Percentiles rank a stretch among this genome's conserved stretches.
These are phyloP conservation scores for Sebastiscus albofasciatus DNA, from an alignment of 2,797 vertebrate species.

Conservation along the genomic window DNA sequence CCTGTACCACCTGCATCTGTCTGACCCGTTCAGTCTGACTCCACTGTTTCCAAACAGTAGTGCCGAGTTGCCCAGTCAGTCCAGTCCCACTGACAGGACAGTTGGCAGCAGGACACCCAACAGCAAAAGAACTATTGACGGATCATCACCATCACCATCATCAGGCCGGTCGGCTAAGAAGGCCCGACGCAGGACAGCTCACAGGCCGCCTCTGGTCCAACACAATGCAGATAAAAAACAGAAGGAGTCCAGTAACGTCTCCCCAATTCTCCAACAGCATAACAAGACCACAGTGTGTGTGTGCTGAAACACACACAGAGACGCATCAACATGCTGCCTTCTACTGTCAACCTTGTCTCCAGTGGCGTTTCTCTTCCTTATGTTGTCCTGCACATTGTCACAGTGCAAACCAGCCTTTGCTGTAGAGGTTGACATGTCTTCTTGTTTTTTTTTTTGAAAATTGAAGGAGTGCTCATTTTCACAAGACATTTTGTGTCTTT, in stretches of 20 bases:
- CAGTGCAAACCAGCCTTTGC: background rate
- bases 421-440: background rate
- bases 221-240: conserved; percentile 88
- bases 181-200: conserved; percentile 76
- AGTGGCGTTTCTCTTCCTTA: background rate
- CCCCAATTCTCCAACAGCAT: conserved; percentile 87
- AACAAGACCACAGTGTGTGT: conserved; percentile 91
- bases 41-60: conserved; percentile 41
- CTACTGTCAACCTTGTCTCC: background rate
- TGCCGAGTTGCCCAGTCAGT: conserved; percentile 23
- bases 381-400: conserved; percentile 1
- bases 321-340: conserved; percentile 29
- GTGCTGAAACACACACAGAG: conserved; percentile 79
- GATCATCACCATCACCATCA: conserved; percentile 65
- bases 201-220: conserved; percentile 75
- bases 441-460: background rate
- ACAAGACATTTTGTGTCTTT: background rate
- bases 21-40: conserved; percentile 45
- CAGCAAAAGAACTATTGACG: conserved; percentile 87
- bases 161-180: conserved; percentile 68
- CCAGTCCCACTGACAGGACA: conserved; percentile 23
- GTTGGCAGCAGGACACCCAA: conserved; percentile 78
- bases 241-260: conserved; percentile 84
- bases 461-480: background rate
- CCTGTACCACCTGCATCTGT: conserved; percentile 53